Conservation (phyloP, 1,140 invertebrate genomes). For the Bombus breviceps region DNA sequence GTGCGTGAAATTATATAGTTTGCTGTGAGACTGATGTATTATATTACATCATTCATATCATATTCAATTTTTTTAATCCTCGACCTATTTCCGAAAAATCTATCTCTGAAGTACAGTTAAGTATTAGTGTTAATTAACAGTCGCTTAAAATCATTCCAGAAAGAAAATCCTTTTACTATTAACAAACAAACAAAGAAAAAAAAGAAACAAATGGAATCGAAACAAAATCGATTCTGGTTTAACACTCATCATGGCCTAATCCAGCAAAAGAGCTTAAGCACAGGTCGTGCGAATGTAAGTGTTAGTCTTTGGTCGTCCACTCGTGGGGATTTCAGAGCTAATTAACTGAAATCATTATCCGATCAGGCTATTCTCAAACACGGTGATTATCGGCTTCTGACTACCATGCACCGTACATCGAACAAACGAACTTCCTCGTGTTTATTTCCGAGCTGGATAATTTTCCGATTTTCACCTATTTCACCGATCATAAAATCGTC, state of each 20-base stretch:
- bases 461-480: background rate
- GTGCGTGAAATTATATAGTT: too few relatives aligned
- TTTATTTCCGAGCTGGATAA: background rate
- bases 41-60: too few relatives aligned
- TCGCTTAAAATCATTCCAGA: background rate
- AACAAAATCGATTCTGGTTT: conserved; percentile 3
- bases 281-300: conserved; percentile 21
- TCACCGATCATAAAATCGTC: background rate
- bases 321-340: conserved; percentile 57
- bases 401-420: background rate
- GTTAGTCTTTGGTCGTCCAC: conserved; percentile 11
- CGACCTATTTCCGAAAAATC: too few relatives aligned
- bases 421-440: conserved; percentile 13
- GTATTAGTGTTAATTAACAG: background rate
- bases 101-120: background rate
- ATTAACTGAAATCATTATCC: conserved; percentile 65
- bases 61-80: too few relatives aligned
- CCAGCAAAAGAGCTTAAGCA: conserved; percentile 18
- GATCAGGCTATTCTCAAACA: conserved; percentile 58
- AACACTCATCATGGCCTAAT: conserved; percentile 36
- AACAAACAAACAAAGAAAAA: background rate
- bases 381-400: conserved; percentile 40
- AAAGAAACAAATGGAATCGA: background rate
- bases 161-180: background rate
- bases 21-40: too few relatives aligned